These are phyloP conservation scores for Ips typographus DNA, from an alignment of 1,140 invertebrate species.

Conservation along the genomic window DNA sequence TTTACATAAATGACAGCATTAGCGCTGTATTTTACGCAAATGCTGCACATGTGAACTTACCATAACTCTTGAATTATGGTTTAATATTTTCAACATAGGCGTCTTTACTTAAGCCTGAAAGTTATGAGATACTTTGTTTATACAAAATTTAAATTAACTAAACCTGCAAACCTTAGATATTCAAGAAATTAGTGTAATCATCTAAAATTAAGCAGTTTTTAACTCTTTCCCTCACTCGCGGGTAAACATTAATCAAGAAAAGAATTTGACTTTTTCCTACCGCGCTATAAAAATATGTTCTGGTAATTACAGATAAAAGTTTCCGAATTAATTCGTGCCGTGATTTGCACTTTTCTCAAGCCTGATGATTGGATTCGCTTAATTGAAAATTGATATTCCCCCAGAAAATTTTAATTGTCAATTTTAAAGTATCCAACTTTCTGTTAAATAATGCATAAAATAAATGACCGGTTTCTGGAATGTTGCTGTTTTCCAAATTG, in stretches of 20 bases:
- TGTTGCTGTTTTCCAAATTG: neutral
- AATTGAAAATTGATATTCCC: conserved; percentile 3
- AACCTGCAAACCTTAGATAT: neutral
- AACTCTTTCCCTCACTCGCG: neutral
- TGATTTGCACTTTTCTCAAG: neutral
- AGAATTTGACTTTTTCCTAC: neutral
- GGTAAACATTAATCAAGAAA: conserved; percentile 6
- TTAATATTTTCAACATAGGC: too few species aligned
- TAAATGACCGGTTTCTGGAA: neutral
- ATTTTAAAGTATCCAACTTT: neutral
- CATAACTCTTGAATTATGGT: too few species aligned
- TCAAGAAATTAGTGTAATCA: neutral
- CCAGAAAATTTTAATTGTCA: neutral
- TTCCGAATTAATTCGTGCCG: conserved; percentile 1
- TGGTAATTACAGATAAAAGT: conserved; percentile 5
- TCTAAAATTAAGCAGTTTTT: neutral
- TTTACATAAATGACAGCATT: too few species aligned
- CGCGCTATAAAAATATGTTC: neutral
- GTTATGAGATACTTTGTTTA: too few species aligned
- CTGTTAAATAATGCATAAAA: neutral
- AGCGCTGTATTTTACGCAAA: too few species aligned
- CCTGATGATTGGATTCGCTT: neutral
- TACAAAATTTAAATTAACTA: too few species aligned
- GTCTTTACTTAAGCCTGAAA: too few species aligned
- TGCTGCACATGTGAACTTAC: too few species aligned